A percentile compares a stretch with the other conserved stretches of the same genome.
These are phyloP conservation scores for Aegithalos caudatus DNA, from an alignment of 2,113 vertebrate genomes.

Conservation along the genomic window DNA sequence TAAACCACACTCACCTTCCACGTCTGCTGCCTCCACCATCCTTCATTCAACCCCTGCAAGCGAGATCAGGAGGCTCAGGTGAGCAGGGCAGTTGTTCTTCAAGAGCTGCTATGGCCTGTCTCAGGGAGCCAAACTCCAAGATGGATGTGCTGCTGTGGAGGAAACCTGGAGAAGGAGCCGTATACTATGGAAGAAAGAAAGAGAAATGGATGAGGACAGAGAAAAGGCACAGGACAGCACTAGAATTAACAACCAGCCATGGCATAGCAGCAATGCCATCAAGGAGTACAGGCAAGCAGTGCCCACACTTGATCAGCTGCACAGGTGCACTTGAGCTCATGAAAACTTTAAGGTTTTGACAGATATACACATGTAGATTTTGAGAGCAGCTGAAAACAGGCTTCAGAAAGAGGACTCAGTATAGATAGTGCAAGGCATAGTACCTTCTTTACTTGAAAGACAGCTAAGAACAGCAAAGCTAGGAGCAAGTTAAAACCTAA, in stretches of 20 bases:
- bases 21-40: not conserved
- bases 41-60: not conserved
- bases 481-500: not conserved
- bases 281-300: not conserved
- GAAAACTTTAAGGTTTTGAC: not conserved
- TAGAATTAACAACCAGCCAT: not conserved
- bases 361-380: not conserved
- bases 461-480: not conserved
- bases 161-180: not conserved
- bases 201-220: not conserved
- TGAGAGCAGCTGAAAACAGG: not conserved
- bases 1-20: not conserved
- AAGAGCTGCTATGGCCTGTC: not conserved
- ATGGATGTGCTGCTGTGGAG: not conserved
- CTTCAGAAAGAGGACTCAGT: not conserved
- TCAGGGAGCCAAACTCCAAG: not conserved
- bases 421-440: not conserved
- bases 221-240: not conserved
- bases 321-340: not conserved
- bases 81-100: not conserved
- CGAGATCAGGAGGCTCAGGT: not conserved
- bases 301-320: not conserved
- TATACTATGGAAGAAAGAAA: not conserved
- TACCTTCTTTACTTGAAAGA: not conserved
- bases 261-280: not conserved